A percentile compares a stretch with the other conserved stretches of the same genome.
Evolutionary conservation across 2,113 vertebrate species (phyloP).

Genomic region (Gadus chalcogrammus): DNA sequence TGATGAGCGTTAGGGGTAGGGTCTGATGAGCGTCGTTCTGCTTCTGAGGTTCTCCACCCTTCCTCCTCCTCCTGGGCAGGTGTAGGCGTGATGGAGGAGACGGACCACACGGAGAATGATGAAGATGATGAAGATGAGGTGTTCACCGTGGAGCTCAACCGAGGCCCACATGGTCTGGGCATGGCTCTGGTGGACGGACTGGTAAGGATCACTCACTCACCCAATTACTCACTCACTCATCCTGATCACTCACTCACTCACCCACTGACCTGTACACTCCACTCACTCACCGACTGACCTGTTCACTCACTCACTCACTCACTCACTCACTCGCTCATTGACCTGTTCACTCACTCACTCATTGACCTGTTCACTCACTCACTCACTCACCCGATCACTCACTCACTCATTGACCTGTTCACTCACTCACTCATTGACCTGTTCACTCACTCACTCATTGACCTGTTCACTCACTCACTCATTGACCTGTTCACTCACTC

Average conservation of each 20-base stretch:
- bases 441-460: no score
- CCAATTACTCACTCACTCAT: no score
- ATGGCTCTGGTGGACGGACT: slow-evolving; percentile 75
- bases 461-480: no score
- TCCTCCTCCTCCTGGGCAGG: slow-evolving; percentile 21
- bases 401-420: no score
- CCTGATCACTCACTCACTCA: no score
- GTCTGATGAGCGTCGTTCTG: no score
- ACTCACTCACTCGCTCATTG: neutral
- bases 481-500: neutral
- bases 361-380: neutral
- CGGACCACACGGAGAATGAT: slow-evolving; percentile 24
- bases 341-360: neutral
- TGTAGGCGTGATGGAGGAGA: slow-evolving; percentile 25
- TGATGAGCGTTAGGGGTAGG: no score
- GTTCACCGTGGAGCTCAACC: slow-evolving; percentile 70
- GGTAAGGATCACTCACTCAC: slow-evolving; percentile 40
- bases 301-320: no score
- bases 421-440: no score
- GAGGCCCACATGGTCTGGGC: slow-evolving; percentile 72
- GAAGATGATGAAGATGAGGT: slow-evolving; percentile 65
- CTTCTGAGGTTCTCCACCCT: neutral
- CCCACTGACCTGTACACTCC: no score
- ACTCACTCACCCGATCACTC: no score
- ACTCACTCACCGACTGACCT: no score